phyloP scores from a whole-genome alignment of 2,113 vertebrate species.

The Nothoprocta perdicaria region DNA sequence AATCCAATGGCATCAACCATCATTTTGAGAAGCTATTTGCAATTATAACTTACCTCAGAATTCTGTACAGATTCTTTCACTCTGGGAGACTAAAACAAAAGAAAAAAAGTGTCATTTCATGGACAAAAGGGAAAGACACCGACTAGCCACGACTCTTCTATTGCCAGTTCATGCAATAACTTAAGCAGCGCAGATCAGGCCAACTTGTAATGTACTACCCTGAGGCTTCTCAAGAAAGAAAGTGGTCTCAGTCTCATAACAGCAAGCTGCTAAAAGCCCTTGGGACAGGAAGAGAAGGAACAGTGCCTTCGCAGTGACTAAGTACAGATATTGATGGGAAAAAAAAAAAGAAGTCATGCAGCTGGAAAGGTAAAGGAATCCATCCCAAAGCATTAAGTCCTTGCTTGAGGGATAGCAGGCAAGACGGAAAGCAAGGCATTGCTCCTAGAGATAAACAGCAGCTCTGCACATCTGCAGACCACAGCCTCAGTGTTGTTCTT shows the following conservation, averaged over 20 bases:
- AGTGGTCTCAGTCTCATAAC: background rate
- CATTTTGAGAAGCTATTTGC: background rate
- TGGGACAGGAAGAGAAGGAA: background rate
- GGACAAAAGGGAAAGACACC: background rate
- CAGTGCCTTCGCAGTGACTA: background rate
- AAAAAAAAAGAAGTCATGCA: background rate
- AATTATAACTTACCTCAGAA: slow-evolving; percentile 85
- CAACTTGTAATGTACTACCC: background rate
- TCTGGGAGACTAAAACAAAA: slow-evolving; percentile 90
- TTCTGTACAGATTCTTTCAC: slow-evolving; percentile 91
- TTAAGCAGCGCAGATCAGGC: background rate
- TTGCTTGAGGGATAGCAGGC: background rate
- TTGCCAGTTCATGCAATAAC: background rate
- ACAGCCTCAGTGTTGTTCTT: background rate
- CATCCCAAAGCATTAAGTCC: background rate
- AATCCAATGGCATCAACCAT: background rate
- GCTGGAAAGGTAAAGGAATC: slow-evolving; percentile 7
- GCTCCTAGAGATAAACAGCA: background rate
- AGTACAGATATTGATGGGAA: background rate
- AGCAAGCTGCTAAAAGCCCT: background rate
- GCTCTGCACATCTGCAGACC: background rate
- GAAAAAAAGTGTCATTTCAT: slow-evolving; percentile 2
- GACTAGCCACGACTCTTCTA: background rate
- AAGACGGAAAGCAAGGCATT: background rate
- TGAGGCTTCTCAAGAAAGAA: background rate